Evolutionary conservation across 2,888 invertebrate genomes (phyloP).

Genomic region (Epsilonema sp.): DNA sequence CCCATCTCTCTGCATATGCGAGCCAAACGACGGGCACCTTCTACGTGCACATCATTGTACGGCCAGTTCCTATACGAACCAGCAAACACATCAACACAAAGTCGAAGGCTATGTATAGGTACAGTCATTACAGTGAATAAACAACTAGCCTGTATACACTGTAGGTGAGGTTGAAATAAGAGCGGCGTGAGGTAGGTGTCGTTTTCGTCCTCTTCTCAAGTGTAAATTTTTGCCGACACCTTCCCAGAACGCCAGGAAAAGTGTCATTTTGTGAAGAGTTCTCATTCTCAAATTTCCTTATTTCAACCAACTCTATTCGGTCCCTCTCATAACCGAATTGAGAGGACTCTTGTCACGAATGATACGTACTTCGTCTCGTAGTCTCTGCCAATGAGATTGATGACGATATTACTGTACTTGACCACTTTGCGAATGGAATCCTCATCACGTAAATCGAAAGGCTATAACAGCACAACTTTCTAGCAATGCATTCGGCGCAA

Average conservation of each 20-base stretch:
- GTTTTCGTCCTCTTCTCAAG: no score
- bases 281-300: neutral
- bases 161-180: neutral
- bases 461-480: slow-evolving; percentile 37
- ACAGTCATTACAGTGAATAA: no score
- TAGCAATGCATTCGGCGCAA: neutral
- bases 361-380: no score
- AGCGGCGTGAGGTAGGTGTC: no score
- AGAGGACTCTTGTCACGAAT: no score
- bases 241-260: no score
- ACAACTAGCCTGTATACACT: neutral
- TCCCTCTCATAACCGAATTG: no score
- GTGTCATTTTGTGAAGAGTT: no score
- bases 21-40: slow-evolving; percentile 62
- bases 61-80: slow-evolving; percentile 54
- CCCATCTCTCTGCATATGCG: slow-evolving; percentile 51
- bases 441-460: slow-evolving; percentile 62
- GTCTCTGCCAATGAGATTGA: slow-evolving; percentile 76
- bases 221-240: no score
- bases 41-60: slow-evolving; percentile 64
- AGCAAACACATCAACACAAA: neutral
- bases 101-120: neutral
- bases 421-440: slow-evolving; percentile 49
- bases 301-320: no score
- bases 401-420: slow-evolving; percentile 84